These are phyloP conservation scores for Nycticorax nycticorax DNA, from an alignment of 2,113 vertebrate species.

Conservation along the genomic window DNA sequence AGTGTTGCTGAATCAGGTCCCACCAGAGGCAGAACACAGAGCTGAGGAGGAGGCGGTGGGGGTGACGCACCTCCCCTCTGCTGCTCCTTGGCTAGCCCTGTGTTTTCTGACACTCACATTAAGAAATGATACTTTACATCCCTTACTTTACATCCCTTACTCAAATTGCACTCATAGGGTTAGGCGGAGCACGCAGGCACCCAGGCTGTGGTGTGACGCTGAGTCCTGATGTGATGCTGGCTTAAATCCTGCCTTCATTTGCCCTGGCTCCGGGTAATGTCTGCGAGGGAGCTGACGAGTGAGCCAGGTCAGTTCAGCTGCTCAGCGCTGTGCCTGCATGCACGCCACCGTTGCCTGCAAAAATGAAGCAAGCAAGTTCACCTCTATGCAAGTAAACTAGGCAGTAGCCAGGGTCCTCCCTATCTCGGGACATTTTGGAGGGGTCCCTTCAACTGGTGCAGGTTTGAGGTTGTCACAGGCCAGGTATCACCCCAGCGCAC, in stretches of 20 bases:
- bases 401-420: not conserved
- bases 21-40: not conserved
- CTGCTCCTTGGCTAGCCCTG: not conserved
- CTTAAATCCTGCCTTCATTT: not conserved
- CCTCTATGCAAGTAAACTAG: not conserved
- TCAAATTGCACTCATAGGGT: not conserved
- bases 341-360: not conserved
- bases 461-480: not conserved
- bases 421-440: not conserved
- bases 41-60: not conserved
- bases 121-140: not conserved
- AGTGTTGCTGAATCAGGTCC: not conserved
- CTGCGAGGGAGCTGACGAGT: not conserved
- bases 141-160: not conserved
- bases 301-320: not conserved
- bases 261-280: accelerated
- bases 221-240: not conserved
- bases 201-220: not conserved
- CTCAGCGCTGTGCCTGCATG: not conserved
- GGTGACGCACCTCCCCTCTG: not conserved
- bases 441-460: not conserved
- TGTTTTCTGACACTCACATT: accelerated
- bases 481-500: accelerated
- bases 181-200: accelerated
- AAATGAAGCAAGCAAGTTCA: too few species aligned